These are phyloP conservation scores for Acinonyx jubatus DNA, from an alignment of 2,113 vertebrate species.

Conservation along the genomic window DNA sequence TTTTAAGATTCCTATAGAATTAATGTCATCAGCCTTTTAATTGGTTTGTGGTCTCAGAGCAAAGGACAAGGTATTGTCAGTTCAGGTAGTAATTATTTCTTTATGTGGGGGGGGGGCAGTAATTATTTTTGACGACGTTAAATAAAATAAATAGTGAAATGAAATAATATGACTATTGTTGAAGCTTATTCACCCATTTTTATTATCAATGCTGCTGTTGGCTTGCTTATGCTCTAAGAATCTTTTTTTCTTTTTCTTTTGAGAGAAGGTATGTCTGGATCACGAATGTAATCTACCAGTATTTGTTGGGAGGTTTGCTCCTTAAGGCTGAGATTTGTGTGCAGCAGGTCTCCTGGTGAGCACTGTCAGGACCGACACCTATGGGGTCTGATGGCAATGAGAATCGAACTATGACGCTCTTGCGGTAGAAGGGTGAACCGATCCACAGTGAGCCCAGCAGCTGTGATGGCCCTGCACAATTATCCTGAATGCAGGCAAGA, in stretches of 20 bases:
- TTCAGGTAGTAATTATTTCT: slow-evolving; percentile 5
- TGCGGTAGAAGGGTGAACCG: fast-evolving
- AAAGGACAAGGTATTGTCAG: not conserved
- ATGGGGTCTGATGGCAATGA: not conserved
- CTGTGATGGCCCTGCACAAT: not conserved
- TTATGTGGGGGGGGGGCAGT: not conserved
- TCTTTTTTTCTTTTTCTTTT: not conserved
- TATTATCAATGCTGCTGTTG: not conserved
- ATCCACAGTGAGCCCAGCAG: no score
- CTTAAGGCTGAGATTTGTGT: not conserved
- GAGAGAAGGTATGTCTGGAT: not conserved
- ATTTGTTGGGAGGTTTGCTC: not conserved
- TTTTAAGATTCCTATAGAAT: not conserved
- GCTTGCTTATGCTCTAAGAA: not conserved
- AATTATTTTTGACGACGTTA: not conserved
- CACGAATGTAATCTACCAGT: not conserved
- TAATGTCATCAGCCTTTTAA: not conserved
- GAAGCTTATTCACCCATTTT: not conserved
- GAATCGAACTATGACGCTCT: not conserved
- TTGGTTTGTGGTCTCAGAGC: not conserved
- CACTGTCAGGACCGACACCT: no score
- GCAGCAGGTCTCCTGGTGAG: not conserved
- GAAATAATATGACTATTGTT: not conserved
- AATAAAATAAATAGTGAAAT: not conserved
- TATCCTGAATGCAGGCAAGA: not conserved